Percentiles rank a stretch among this genome's conserved stretches.
Conservation (phyloP, 2,797 vertebrate genomes). For the Poeciliopsis infans region DNA sequence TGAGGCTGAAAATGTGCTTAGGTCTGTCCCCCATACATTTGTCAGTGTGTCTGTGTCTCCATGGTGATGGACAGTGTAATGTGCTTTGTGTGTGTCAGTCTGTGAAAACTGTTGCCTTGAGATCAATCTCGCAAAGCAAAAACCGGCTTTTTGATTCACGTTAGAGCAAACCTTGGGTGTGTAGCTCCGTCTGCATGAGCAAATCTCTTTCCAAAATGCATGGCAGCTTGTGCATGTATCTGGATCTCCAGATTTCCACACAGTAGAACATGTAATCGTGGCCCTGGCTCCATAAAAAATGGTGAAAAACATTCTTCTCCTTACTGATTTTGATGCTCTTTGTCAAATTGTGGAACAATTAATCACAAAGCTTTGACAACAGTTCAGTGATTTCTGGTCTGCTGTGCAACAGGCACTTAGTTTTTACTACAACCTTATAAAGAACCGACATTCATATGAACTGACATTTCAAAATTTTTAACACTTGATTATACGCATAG, state of each 20-base stretch:
- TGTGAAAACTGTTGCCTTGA: constrained; percentile 26
- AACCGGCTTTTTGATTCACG: constrained; percentile 6
- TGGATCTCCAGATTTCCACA: too few species aligned
- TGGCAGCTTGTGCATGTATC: neutral
- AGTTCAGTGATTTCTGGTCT: neutral
- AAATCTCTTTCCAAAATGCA: constrained; percentile 9
- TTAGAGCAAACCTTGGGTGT: neutral
- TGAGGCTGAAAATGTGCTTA: constrained; percentile 17
- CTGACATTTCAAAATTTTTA: neutral
- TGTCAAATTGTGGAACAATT: neutral
- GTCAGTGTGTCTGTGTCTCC: constrained; percentile 56
- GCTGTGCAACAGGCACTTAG: neutral
- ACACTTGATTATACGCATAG: neutral
- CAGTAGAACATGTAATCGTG: neutral
- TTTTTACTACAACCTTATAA: neutral
- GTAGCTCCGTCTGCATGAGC: neutral
- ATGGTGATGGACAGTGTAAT: constrained; percentile 39
- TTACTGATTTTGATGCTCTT: neutral
- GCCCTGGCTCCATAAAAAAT: neutral
- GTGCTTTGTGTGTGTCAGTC: constrained; percentile 29
- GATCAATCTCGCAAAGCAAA: neutral
- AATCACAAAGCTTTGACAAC: neutral
- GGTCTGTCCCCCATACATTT: constrained; percentile 54
- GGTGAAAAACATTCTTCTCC: neutral
- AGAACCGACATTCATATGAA: neutral